phyloP scores from a whole-genome alignment of 2,888 invertebrate species.

The Noctua comes region DNA sequence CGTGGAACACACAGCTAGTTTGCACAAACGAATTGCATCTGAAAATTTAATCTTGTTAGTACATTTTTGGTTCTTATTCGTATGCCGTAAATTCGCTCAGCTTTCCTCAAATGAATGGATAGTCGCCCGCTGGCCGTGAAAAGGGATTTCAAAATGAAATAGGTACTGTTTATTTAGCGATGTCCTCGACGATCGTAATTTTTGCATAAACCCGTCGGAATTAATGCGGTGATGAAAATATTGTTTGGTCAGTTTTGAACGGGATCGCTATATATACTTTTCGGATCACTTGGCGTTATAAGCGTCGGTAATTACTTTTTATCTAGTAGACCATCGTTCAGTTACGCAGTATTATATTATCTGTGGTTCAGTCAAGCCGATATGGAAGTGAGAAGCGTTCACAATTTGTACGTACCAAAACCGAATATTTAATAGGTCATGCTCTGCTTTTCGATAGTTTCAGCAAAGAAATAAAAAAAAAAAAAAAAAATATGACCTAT shows the following conservation, averaged over 20 bases:
- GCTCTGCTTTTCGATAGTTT: background rate
- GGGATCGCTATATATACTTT: background rate
- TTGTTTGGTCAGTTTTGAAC: background rate
- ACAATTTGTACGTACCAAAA: background rate
- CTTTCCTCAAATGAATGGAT: conserved; percentile 37
- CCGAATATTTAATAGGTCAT: background rate
- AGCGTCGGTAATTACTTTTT: background rate
- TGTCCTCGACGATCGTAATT: conserved; percentile 65
- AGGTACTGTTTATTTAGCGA: conserved; percentile 66
- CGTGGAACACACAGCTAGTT: conserved; percentile 7
- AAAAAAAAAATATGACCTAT: too few species aligned
- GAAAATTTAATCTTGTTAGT: conserved; percentile 57
- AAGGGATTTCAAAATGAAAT: conserved; percentile 63
- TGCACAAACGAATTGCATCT: conserved; percentile 48
- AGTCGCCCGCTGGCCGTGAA: conserved; percentile 27
- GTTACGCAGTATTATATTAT: too few species aligned
- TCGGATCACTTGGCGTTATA: background rate
- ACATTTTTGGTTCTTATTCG: conserved; percentile 42
- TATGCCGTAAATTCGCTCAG: conserved; percentile 31
- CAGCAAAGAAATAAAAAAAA: background rate
- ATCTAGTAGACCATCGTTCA: background rate
- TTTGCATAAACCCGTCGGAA: conserved; percentile 64
- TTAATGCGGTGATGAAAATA: conserved; percentile 21
- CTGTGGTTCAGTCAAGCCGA: too few species aligned
- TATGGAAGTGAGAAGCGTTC: background rate